A percentile compares a stretch with the other conserved stretches of the same genome.
These are phyloP conservation scores for Chrysotoxum bicinctum DNA, from an alignment of 2,888 invertebrate species.

Conservation along the genomic window DNA sequence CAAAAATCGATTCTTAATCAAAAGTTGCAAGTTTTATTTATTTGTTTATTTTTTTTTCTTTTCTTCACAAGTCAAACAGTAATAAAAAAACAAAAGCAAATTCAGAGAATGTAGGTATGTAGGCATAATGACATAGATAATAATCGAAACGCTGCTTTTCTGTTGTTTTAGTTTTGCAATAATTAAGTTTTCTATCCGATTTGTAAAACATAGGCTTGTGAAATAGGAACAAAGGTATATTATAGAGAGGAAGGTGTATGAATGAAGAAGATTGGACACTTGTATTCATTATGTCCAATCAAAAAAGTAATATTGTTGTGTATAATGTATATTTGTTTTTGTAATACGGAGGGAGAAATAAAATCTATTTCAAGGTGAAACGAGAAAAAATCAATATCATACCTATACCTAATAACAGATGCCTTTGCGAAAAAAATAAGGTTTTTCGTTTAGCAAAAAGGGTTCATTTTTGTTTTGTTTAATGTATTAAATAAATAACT, in stretches of 20 bases:
- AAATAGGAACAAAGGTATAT: not conserved
- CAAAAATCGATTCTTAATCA: slow-evolving; percentile 16
- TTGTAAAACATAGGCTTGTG: not conserved
- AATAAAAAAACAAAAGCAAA: slow-evolving; percentile 11
- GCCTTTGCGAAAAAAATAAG: not conserved
- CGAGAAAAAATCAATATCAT: slow-evolving; percentile 61
- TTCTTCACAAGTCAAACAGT: not conserved
- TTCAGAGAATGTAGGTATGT: not conserved
- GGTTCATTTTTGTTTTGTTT: not conserved
- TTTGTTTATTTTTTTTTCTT: not conserved
- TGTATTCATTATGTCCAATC: slow-evolving; percentile 39
- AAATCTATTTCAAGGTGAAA: slow-evolving; percentile 71
- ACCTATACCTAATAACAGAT: not conserved
- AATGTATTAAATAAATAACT: not conserved
- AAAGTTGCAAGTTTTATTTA: not conserved
- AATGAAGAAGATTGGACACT: slow-evolving; percentile 3
- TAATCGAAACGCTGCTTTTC: not conserved
- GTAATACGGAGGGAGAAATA: slow-evolving; percentile 23
- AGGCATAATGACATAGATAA: slow-evolving; percentile 7
- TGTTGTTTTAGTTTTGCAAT: slow-evolving; percentile 7
- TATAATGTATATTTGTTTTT: slow-evolving; percentile 31
- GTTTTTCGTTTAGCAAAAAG: not conserved
- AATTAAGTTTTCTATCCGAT: slow-evolving; percentile 5
- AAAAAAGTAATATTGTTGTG: slow-evolving; percentile 6
- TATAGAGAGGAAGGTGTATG: not conserved